Evolutionary conservation across 2,888 invertebrate genomes (phyloP).

Genomic region (Acleris cristana): DNA sequence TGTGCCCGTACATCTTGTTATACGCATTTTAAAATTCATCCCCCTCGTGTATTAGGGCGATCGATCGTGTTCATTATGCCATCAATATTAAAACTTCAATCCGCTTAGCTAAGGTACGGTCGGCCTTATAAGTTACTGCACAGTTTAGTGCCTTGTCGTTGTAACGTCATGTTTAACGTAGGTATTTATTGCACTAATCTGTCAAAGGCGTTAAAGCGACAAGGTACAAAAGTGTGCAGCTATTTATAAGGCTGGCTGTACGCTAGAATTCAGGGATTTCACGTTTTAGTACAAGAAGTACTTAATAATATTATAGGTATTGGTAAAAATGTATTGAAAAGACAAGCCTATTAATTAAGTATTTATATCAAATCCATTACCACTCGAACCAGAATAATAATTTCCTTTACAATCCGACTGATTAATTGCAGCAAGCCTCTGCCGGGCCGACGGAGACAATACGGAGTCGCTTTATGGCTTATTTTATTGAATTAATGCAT

Average conservation of each 20-base stretch:
- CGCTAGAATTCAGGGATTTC: no score
- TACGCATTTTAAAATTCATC: slow-evolving; percentile 66
- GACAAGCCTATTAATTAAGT: neutral
- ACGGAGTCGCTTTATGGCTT: slow-evolving; percentile 53
- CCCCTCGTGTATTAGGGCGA: slow-evolving; percentile 48
- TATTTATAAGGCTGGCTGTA: no score
- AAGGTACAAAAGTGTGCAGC: no score
- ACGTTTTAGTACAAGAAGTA: no score
- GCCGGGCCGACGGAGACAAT: slow-evolving; percentile 48
- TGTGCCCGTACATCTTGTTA: slow-evolving; percentile 68
- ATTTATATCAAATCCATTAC: slow-evolving; percentile 30
- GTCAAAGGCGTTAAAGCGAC: no score
- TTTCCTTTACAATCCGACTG: slow-evolving; percentile 40
- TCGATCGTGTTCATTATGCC: slow-evolving; percentile 36
- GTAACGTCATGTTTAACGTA: no score
- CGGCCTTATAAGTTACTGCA: no score
- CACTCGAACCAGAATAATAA: slow-evolving; percentile 32
- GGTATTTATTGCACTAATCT: no score
- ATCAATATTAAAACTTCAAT: slow-evolving; percentile 26
- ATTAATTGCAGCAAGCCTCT: slow-evolving; percentile 55
- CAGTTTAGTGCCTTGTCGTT: no score
- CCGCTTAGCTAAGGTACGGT: neutral
- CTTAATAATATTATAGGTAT: no score
- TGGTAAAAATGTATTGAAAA: no score
- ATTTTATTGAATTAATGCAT: slow-evolving; percentile 73